Base-by-base conservation (phyloP, 2,113 vertebrate species). In the Psittacus erithacus region DNA sequence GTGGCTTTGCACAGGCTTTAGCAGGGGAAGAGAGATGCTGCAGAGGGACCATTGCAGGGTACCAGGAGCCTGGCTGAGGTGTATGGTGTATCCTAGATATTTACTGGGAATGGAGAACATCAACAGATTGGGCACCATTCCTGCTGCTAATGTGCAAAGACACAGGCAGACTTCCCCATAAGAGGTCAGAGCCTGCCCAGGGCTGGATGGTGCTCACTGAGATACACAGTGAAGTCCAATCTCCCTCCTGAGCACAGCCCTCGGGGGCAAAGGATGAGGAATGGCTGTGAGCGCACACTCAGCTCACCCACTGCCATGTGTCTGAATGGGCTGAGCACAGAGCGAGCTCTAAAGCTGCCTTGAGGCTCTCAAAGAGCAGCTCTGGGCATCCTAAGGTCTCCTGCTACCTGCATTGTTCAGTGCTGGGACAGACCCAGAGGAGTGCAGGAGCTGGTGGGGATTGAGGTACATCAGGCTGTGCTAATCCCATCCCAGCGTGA, bases 301-400 rank as follows among this genome's bases (percentile, higher is more conserved):
- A n/a, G 55, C 55, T 57, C 55, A 22, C 9, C 55, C 33, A 27
- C 38, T 15, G 14, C 4, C n/a, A 52, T 35, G 23, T 27, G 39
- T 68, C 35, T 5, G 0, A 62, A 41, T 2, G 5, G 23, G 23
- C 25, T 33, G 11, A 20, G 35, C 0, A 1, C 76, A 47, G 35
- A 82, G 6, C 27, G 17, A 33, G 50, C 53, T 9, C 44, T 47
- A 73, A 19, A 49, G 18, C 46, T n/a, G 22, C 46, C 29, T 9
- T 4, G 2, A 25, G 29, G 35, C 12, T 71, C 46, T 44, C 27
- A 33, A 80, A 74, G 15, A 38, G 38, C n/a, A 68, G 57, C n/a
- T 73, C 38, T 52, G 15, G 52, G 52, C 59, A 88, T 17, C 11
- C 27, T 53, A 43, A 23, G 17, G 18, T 53, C 43, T 87, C 38